phyloP scores from a whole-genome alignment of 1,140 invertebrate species.

The Linepithema humile region DNA sequence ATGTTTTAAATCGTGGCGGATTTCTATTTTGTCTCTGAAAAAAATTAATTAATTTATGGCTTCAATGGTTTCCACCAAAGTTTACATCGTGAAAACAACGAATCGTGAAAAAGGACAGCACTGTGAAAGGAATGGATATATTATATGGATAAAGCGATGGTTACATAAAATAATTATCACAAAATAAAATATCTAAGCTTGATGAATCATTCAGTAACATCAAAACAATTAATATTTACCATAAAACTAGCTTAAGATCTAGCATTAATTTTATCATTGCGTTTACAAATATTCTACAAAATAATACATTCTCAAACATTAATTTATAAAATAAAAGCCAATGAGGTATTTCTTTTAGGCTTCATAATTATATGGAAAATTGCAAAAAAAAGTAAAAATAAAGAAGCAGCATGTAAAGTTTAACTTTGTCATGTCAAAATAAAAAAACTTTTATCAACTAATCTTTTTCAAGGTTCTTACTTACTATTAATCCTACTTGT shows the following conservation, averaged over 20 bases:
- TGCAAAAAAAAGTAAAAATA: slow-evolving; percentile 5
- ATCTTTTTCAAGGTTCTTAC: not conserved
- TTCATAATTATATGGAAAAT: not conserved
- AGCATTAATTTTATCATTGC: slow-evolving; percentile 24
- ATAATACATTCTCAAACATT: not conserved
- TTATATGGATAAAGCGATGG: not conserved
- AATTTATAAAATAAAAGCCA: not conserved
- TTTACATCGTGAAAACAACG: not conserved
- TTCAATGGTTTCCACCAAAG: slow-evolving; percentile 64
- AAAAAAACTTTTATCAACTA: not conserved
- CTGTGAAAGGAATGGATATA: slow-evolving; percentile 2
- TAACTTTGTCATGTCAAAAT: not conserved
- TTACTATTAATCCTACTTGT: not conserved
- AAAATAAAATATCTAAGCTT: not conserved
- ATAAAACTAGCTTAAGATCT: not conserved
- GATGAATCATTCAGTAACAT: not conserved
- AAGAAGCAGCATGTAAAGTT: slow-evolving; percentile 28
- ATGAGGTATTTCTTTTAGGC: not conserved
- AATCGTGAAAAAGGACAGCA: not conserved
- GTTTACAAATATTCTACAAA: not conserved
- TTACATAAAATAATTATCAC: too few relatives aligned
- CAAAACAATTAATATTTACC: not conserved
- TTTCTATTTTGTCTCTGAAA: slow-evolving; percentile 80
- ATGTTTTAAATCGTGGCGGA: slow-evolving; percentile 82
- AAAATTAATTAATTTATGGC: slow-evolving; percentile 74